Base-by-base conservation (phyloP, 1,140 invertebrate genomes). In the Pogonomyrmex barbatus region DNA sequence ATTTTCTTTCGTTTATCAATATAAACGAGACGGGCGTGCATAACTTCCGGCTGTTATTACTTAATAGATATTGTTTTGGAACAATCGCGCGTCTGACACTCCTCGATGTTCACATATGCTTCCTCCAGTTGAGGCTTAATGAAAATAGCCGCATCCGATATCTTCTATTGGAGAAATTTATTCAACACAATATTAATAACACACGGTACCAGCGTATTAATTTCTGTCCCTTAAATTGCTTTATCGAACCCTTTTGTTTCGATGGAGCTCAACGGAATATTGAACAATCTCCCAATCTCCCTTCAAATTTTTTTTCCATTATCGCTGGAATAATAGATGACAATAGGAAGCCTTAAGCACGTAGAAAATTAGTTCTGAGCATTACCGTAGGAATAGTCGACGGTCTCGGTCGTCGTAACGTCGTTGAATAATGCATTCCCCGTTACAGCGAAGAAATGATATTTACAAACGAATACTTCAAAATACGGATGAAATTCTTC, bases 1-100 rank as follows among this genome's bases (percentile, higher is more conserved):
- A 73, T 82, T 30, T 50, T 54, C 24, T 79, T 68, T 68, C 54
- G 68, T 79, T 79, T 17, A 83, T 73, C 12, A 47, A 50, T 75
- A 83, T 2, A 33, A 62, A 47, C 24, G 67, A 56, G 52, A 71
- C 5, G 24, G 50, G 24, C 6, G 30, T 2, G 24, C 3, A 14
- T 36, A 58, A 73, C 62, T 60, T 42, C 17, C 79, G 42, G 52
- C 17, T 30, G 79, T 30, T 39, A 33, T 60, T 83, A 83, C n/a
- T 75, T 62, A 75, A 73, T 36, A 58, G 30, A 58, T 24, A 24
- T 33, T 79, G 54, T 79, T 79, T 79, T 42, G 39, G 30, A 47
- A 36, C 54, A 71, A n/a, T 52, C 10, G 8, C 17, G 10, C 50
- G 52, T 36, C 39, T 24, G 33, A 30, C 52, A 8, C n/a, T 58